phyloP scores from a whole-genome alignment of 2,888 invertebrate species.

The Aleiodes alternator region DNA sequence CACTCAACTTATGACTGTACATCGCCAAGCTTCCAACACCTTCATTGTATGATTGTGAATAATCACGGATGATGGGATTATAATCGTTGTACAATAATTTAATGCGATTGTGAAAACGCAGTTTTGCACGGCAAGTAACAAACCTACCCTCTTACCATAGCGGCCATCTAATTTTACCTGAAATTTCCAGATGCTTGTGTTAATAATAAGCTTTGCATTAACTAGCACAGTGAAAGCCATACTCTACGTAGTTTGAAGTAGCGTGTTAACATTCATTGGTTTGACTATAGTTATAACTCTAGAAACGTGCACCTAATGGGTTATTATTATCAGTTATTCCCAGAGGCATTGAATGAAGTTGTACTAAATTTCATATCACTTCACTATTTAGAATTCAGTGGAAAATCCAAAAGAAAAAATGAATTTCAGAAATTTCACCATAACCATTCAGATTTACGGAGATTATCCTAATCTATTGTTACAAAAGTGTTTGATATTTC shows the following conservation, averaged over 20 bases:
- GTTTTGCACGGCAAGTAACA: background rate
- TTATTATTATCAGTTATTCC: slow-evolving; percentile 64
- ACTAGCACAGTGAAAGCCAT: background rate
- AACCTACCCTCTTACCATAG: background rate
- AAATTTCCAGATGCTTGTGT: slow-evolving; percentile 12
- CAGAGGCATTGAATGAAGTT: slow-evolving; percentile 64
- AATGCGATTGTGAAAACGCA: background rate
- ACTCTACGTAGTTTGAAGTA: slow-evolving; percentile 42
- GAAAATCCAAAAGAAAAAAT: too few species aligned
- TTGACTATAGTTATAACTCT: slow-evolving; percentile 56
- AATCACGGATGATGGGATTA: background rate
- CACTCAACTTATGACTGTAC: background rate
- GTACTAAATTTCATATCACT: slow-evolving; percentile 56
- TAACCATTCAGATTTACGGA: too few species aligned
- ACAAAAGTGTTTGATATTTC: too few species aligned
- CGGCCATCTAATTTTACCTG: background rate
- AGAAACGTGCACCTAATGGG: slow-evolving; percentile 65
- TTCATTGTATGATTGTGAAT: background rate
- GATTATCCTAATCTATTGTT: too few species aligned
- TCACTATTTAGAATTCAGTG: too few species aligned
- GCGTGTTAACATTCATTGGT: slow-evolving; percentile 64
- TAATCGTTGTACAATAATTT: background rate
- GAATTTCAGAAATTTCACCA: too few species aligned
- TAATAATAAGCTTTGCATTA: slow-evolving; percentile 17
- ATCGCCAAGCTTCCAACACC: background rate